Base-by-base conservation (phyloP, 2,797 vertebrate species). In the Onychomys leucogaster region DNA sequence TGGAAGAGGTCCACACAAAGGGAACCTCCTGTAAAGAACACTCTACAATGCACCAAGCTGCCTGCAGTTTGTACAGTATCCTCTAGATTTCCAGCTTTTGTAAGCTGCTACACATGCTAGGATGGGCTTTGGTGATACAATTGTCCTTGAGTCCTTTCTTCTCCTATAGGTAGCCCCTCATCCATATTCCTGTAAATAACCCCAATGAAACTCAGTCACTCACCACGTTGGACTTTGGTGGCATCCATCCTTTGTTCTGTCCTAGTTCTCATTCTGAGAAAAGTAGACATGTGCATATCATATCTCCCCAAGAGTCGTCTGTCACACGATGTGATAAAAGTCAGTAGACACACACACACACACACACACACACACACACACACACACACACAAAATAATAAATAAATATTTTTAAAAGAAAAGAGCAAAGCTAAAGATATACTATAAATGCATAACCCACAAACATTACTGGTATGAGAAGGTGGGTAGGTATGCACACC, bases 401-500 rank as follows among this genome's bases (percentile, higher is more conserved):
- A 84, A 65, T 6, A 59, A 82, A 9, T 27, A 3, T 46, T 83
- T 29, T 43, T 29, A 5, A 84, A 46, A 84, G 5, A 84, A 43
- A 85, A 90, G 57, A 7, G 29, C 63, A 93, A 95, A 89, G 27
- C 59, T 27, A 59, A 91, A 85, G 85, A n/a, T 32, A 91, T 43
- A 81, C 91, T 81, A 92, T 49, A 91, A 93, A 96, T 5, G 6
- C 46, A 81, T 7, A 59, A 0, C 76, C 8, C 89, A 5, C 34
- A 73, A 29, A 63, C 17, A 65, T 9, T 21, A 29, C 41, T 65
- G 29, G 32, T 11, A 8, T 46, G 82, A 65, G 41, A 46, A 84
- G 41, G 41, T 4, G 12, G 61, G 17, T 17, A 82, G 41, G 61
- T 13, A 65, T 5, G 14, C 7, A 69, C 5, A 91, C 3, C 13